Conservation (phyloP, 2,797 vertebrate genomes). For the Tapirus indicus region DNA sequence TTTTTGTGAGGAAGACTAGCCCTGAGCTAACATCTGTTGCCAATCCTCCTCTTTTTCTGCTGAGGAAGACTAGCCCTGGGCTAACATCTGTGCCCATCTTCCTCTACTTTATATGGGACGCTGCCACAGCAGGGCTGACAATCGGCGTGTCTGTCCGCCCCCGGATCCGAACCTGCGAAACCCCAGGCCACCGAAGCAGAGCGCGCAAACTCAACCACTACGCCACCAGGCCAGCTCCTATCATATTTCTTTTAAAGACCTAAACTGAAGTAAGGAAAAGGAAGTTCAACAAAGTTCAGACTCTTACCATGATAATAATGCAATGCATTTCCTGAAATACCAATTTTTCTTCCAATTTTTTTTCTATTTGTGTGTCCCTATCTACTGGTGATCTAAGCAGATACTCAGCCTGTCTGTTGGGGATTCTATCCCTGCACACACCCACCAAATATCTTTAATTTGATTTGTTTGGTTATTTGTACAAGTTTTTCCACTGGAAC, state of each 20-base stretch:
- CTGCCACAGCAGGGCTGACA: no score
- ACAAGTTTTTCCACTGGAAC: background rate
- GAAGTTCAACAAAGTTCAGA: slow-evolving; percentile 26
- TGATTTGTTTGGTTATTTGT: background rate
- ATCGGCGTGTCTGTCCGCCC: no score
- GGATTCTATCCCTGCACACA: background rate
- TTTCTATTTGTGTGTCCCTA: background rate
- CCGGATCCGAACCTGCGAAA: no score
- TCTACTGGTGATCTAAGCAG: background rate
- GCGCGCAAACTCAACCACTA: no score
- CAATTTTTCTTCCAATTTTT: background rate
- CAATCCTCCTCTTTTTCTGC: no score
- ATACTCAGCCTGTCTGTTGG: background rate
- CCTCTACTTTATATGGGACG: no score
- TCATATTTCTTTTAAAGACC: background rate
- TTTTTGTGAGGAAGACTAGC: no score
- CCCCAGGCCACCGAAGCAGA: no score
- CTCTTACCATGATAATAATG: background rate
- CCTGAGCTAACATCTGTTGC: no score
- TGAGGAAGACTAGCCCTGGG: no score
- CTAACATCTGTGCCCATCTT: no score
- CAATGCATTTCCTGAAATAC: background rate
- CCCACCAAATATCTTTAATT: background rate
- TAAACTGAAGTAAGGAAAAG: slow-evolving; percentile 22
- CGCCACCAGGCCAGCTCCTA: no score